Evolutionary conservation across 2,797 vertebrate species (phyloP), one percentile per base, ranked within the genome.

Genomic region (Cryptoprocta ferox): DNA sequence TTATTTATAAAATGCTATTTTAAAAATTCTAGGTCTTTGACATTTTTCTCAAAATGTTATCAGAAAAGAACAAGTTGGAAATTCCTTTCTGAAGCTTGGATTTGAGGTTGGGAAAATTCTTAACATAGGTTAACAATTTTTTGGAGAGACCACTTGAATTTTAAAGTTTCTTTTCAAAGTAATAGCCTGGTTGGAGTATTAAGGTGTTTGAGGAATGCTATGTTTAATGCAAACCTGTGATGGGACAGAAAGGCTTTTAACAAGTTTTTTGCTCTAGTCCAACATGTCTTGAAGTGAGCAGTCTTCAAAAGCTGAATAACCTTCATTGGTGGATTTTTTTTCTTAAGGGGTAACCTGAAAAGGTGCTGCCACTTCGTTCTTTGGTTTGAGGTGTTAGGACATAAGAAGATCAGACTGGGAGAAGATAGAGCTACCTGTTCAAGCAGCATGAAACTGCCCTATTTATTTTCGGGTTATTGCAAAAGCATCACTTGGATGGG

Each of bases 1-100:
- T 97, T 97, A 82, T 97, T 97, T 97, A 98, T 98, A 98, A 98
- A 98, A 96, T 86, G 7, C 35, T 89, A 89, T 85, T 98, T 97
- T 19, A 88, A 97, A 98, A 92, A 83, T 89, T 92, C 50, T 88
- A 83, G 35, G 75, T 95, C 83, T 97, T 94, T 83, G 96, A 89
- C 32, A 92, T 90, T 97, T 98, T 96, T 97, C 30, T 95, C 35
- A 79, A 68, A 93, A 93, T 66, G 28, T 35, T 93, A 83, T 89
- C 65, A 92, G 79, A 93, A 94, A 37, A 97, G 39, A 92, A 76
- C 28, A 96, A 82, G 53, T 70, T 94, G 56, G 50, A 97, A 97
- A 96, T 79, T 86, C 30, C 59, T 83, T 42, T 48, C 21, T 96
- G 63, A 86, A 65, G 82, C 66, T 95, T 97, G 5, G 84, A 82